Conservation (phyloP, 2,888 invertebrate genomes). For the Dorcus parallelipipedus region DNA sequence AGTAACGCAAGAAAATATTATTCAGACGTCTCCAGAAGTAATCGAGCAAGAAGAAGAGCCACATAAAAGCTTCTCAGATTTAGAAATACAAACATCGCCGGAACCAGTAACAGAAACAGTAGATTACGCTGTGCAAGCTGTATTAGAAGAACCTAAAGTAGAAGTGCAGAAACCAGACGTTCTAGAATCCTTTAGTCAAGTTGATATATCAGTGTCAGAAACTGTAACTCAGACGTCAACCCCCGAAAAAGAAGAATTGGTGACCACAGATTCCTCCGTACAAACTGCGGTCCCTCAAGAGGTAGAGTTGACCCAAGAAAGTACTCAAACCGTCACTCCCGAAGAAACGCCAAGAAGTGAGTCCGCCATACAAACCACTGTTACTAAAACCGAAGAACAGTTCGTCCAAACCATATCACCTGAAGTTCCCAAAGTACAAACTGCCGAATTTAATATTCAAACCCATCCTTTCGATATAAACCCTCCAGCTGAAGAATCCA, state of each 20-base stretch:
- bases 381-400: conserved; percentile 38
- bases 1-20: conserved; percentile 55
- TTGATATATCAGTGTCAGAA: conserved; percentile 22
- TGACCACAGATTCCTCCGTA: conserved; percentile 45
- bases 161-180: conserved; percentile 33
- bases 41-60: conserved; percentile 39
- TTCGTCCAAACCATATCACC: conserved; percentile 49
- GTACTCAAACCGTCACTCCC: conserved; percentile 39
- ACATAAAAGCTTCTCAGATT: conserved; percentile 46
- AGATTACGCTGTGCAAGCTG: conserved; percentile 13
- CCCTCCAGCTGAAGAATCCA: conserved; percentile 41
- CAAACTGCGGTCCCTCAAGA: conserved; percentile 47
- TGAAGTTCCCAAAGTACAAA: conserved; percentile 31
- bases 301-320: conserved; percentile 37
- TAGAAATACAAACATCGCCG: conserved; percentile 52
- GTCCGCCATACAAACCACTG: conserved; percentile 43
- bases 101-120: conserved; percentile 33
- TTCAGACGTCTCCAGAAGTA: conserved; percentile 60
- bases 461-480: conserved; percentile 28
- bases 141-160: conserved; percentile 14
- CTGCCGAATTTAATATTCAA: conserved; percentile 33
- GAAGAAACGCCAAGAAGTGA: conserved; percentile 36
- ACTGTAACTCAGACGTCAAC: conserved; percentile 26
- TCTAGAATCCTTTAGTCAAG: conserved; percentile 22
- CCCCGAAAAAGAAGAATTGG: conserved; percentile 35